These are phyloP conservation scores for Ochropleura plecta DNA, from an alignment of 2,888 invertebrate genomes.

Conservation along the genomic window DNA sequence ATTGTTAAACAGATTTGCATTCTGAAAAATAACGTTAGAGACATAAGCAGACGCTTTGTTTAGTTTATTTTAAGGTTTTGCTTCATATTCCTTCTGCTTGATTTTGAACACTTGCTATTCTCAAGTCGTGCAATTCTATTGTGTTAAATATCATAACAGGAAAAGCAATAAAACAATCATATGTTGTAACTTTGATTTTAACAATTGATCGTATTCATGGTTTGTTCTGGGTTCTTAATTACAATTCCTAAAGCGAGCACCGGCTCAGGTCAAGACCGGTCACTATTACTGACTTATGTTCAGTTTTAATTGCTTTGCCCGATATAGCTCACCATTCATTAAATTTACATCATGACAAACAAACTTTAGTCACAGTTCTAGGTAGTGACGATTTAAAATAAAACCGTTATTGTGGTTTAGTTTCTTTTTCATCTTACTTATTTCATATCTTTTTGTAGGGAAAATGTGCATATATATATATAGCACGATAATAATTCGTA, in stretches of 20 bases:
- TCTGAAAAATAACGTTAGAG: neutral
- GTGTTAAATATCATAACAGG: neutral
- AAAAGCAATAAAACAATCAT: slow-evolving; percentile 14
- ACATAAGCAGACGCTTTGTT: too few species aligned
- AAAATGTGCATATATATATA: neutral
- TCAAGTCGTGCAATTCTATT: neutral
- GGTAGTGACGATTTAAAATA: slow-evolving; percentile 49
- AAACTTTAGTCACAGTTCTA: slow-evolving; percentile 63
- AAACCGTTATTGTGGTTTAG: slow-evolving; percentile 41
- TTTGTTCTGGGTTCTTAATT: slow-evolving; percentile 59
- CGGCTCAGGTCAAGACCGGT: slow-evolving; percentile 66
- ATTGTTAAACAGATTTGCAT: slow-evolving; percentile 9
- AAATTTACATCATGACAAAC: slow-evolving; percentile 63
- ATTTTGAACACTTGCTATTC: slow-evolving; percentile 8
- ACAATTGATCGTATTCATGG: slow-evolving; percentile 44
- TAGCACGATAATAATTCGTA: neutral
- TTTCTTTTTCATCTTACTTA: slow-evolving; percentile 3
- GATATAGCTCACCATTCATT: slow-evolving; percentile 61
- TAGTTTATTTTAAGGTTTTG: neutral
- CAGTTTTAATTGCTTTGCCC: slow-evolving; percentile 65
- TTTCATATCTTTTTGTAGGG: neutral
- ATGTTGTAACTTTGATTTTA: slow-evolving; percentile 35
- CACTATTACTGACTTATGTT: slow-evolving; percentile 64
- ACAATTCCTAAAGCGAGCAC: slow-evolving; percentile 62
- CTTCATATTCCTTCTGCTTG: neutral